Evolutionary conservation across 2,888 invertebrate genomes (phyloP).

Genomic region (Cartodere bifasciata): DNA sequence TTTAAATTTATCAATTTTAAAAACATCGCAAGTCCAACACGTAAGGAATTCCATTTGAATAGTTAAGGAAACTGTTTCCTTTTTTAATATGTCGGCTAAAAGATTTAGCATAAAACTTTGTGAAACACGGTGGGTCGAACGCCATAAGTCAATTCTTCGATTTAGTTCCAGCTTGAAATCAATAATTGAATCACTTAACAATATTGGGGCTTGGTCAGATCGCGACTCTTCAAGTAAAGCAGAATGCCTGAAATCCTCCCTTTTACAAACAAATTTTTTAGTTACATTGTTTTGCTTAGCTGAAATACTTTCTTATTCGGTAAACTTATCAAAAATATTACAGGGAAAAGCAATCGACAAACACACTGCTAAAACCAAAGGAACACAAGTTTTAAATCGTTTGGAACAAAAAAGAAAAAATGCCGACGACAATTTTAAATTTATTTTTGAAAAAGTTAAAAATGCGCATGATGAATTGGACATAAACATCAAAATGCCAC

Average conservation of each 20-base stretch:
- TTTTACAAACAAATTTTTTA: slow-evolving; percentile 2
- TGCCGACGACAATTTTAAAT: too few species aligned
- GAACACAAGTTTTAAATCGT: too few species aligned
- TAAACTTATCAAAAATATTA: too few species aligned
- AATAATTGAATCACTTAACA: slow-evolving; percentile 2
- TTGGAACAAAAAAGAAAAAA: too few species aligned
- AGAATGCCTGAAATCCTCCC: slow-evolving; percentile 1
- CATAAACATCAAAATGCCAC: too few species aligned
- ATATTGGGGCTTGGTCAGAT: slow-evolving; percentile 3
- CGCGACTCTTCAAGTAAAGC: slow-evolving; percentile 2
- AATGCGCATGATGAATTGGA: too few species aligned
- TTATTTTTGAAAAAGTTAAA: too few species aligned
- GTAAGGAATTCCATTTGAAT: slow-evolving; percentile 3
- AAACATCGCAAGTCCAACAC: slow-evolving; percentile 2
- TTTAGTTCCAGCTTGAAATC: slow-evolving; percentile 1
- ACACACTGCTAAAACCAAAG: too few species aligned
- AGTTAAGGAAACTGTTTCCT: slow-evolving; percentile 2
- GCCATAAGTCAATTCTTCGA: slow-evolving; percentile 3
- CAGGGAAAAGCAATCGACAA: too few species aligned
- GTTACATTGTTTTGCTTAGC: background rate
- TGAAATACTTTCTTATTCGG: too few species aligned
- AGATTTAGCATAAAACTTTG: slow-evolving; percentile 3
- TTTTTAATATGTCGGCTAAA: slow-evolving; percentile 3
- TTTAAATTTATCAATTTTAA: slow-evolving; percentile 5
- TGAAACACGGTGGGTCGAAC: slow-evolving; percentile 4